phyloP scores from a whole-genome alignment of 2,888 invertebrate species.

The Pyrochroa serraticornis region DNA sequence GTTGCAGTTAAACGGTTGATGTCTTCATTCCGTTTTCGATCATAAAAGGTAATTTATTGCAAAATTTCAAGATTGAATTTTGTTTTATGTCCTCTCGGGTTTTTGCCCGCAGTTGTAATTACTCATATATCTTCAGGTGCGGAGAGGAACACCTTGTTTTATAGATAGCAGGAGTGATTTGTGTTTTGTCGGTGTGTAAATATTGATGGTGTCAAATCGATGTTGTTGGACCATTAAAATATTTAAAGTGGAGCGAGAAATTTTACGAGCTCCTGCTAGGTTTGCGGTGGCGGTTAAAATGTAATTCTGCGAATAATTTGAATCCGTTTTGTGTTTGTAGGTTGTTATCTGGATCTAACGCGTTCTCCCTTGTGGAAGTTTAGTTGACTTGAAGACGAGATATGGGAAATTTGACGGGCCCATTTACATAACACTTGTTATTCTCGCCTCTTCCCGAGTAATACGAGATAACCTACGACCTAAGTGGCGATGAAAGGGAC shows the following conservation, averaged over 20 bases:
- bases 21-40: constrained; percentile 36
- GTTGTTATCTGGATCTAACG: neutral
- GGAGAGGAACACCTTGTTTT: constrained; percentile 24
- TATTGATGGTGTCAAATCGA: neutral
- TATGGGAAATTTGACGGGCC: too few relatives aligned
- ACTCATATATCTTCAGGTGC: constrained; percentile 37
- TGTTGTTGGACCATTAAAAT: too few relatives aligned
- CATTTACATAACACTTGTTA: constrained; percentile 29
- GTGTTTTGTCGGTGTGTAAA: neutral
- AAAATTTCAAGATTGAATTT: constrained; percentile 37
- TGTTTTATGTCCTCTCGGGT: constrained; percentile 30
- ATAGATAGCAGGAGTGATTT: constrained; percentile 6
- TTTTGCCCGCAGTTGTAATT: constrained; percentile 31
- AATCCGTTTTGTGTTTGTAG: neutral
- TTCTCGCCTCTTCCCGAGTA: constrained; percentile 27
- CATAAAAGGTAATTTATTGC: constrained; percentile 41
- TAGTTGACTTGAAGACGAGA: too few relatives aligned
- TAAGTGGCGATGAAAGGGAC: constrained; percentile 16
- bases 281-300: too few relatives aligned
- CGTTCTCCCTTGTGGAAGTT: neutral
- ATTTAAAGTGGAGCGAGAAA: neutral
- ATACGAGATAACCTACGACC: constrained; percentile 26
- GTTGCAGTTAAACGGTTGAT: constrained; percentile 24
- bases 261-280: too few relatives aligned
- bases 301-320: neutral